Conservation (phyloP, 1,140 invertebrate species). For the Periplaneta americana region DNA sequence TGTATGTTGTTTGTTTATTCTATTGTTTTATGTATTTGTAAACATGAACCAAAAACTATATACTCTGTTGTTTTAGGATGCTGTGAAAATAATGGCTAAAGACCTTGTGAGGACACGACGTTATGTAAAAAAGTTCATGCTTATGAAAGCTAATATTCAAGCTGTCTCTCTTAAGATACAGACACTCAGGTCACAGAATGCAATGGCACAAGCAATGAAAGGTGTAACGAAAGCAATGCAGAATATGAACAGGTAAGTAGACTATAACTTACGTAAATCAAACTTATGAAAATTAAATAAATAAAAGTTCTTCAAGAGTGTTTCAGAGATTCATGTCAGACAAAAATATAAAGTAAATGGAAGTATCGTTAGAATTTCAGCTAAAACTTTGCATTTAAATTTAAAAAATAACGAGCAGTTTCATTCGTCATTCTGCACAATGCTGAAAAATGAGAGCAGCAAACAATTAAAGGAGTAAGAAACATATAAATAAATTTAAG, state of each 20-base stretch:
- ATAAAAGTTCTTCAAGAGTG: too few species aligned
- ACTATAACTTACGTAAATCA: too few species aligned
- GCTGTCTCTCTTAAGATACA: constrained; percentile 98
- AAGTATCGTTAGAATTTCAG: too few species aligned
- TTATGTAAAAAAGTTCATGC: constrained; percentile 97
- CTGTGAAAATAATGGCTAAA: constrained; percentile 99
- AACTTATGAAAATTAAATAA: too few species aligned
- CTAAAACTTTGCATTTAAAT: too few species aligned
- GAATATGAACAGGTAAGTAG: constrained; percentile 85
- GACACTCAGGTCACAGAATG: constrained; percentile 95
- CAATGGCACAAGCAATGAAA: constrained; percentile 99
- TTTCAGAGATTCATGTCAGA: too few species aligned
- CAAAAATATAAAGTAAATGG: too few species aligned
- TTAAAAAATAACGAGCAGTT: too few species aligned
- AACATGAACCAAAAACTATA: neutral
- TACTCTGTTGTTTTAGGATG: constrained; percentile 64
- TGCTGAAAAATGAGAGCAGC: too few species aligned
- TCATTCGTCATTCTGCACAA: too few species aligned
- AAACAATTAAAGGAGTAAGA: too few species aligned
- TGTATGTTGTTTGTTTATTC: neutral
- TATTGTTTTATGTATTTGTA: neutral
- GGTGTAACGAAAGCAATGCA: constrained; percentile 98
- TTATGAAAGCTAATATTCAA: constrained; percentile 99
- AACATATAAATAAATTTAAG: too few species aligned
- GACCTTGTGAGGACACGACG: constrained; percentile 94